Evolutionary conservation across 2,888 invertebrate species (phyloP).

Genomic region (Malthinus flaveolus): DNA sequence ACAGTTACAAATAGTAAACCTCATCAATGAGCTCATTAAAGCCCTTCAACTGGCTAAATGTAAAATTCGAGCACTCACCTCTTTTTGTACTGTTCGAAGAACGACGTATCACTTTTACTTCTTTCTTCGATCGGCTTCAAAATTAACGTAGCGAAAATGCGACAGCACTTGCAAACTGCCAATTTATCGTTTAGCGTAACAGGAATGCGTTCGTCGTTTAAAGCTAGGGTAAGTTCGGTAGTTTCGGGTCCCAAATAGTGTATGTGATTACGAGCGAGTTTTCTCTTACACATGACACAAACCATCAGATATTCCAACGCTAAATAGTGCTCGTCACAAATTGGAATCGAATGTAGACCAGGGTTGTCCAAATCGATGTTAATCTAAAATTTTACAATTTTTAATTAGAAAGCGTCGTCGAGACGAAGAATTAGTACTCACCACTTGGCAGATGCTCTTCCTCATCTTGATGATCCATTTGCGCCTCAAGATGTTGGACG

Average conservation of each 20-base stretch:
- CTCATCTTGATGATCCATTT: conserved; percentile 76
- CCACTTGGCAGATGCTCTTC: conserved; percentile 68
- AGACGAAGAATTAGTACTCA: conserved; percentile 38
- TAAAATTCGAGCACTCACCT: conserved; percentile 60
- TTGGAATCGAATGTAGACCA: conserved; percentile 69
- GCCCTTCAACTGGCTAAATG: no score
- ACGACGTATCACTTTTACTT: conserved; percentile 56
- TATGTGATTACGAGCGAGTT: conserved; percentile 76
- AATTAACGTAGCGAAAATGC: conserved; percentile 74
- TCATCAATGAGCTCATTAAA: no score
- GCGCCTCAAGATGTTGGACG: conserved; percentile 67
- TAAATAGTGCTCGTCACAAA: conserved; percentile 72
- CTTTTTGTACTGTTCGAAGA: conserved; percentile 65
- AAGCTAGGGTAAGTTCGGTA: conserved; percentile 57
- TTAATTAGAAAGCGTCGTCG: neutral
- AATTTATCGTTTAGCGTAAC: conserved; percentile 69
- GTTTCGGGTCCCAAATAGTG: conserved; percentile 68
- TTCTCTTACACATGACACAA: conserved; percentile 76
- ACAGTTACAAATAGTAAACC: no score
- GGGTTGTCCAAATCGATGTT: conserved; percentile 64
- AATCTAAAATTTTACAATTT: conserved; percentile 51
- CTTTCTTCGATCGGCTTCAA: conserved; percentile 63
- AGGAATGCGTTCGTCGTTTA: conserved; percentile 68
- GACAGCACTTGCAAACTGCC: conserved; percentile 80
- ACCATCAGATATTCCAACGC: conserved; percentile 73